Conservation (phyloP, 2,113 vertebrate species). For the Synodontis membranacea region DNA sequence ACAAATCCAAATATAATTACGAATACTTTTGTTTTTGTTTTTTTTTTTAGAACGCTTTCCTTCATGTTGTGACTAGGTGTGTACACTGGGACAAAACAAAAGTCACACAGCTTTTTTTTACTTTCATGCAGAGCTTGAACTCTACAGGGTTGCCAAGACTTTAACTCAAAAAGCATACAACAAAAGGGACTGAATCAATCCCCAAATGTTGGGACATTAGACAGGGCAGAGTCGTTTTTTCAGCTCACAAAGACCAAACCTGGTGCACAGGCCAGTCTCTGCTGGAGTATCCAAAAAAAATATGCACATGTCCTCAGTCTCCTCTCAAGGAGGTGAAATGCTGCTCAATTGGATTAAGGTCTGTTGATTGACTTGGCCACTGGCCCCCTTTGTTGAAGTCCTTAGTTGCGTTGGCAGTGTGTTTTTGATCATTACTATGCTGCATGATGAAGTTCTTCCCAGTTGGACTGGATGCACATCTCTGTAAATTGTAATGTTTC, state of each 20-base stretch:
- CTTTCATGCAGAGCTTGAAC: neutral
- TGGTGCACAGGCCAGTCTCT: neutral
- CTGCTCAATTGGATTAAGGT: neutral
- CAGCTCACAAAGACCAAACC: neutral
- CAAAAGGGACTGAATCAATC: neutral
- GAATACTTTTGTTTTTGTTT: neutral
- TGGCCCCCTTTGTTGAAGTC: neutral
- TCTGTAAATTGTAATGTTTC: neutral
- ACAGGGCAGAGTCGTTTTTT: neutral
- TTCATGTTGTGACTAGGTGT: neutral
- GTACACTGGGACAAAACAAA: neutral
- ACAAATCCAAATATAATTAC: neutral
- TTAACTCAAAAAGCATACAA: neutral
- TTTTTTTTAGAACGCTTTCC: neutral
- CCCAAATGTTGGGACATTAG: neutral
- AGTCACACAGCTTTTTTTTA: neutral
- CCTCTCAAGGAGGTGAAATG: neutral
- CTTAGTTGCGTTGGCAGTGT: neutral
- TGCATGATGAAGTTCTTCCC: neutral
- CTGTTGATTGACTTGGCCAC: neutral
- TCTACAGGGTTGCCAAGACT: neutral
- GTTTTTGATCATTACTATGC: neutral
- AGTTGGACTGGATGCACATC: neutral
- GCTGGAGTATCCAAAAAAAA: neutral
- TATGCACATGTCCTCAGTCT: neutral